Evolutionary conservation across 2,113 vertebrate genomes (phyloP), one percentile per base, ranked within the genome.

Genomic region (Siphamia tubifer): DNA sequence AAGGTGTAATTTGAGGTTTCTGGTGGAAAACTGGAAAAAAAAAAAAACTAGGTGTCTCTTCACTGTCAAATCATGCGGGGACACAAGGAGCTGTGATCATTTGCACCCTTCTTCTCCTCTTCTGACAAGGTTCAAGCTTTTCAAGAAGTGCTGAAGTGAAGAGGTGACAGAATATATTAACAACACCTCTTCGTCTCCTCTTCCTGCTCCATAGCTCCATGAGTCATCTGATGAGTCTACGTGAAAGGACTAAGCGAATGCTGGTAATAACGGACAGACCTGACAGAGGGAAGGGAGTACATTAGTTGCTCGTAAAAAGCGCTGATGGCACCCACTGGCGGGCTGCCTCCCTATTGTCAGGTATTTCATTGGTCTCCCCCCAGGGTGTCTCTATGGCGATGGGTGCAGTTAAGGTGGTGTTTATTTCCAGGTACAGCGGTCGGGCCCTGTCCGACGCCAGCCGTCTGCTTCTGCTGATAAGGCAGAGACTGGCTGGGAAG

Each of bases 1-100:
- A 87, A 89, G 79, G 77, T 87, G 72, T 83, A 83, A 89, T 87
- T 85, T 81, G 38, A 72, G 61, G 42, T 79, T 77, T 82, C 28
- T 57, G 64, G 16, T 64, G 66, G 49, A 67, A 65, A 27, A 49
- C 49, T 39, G 4, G 4, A 15, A 31, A 40, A 38, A 32, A 10
- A 35, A 6, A 0, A 44, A 54, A 35, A 16, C 17, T 24, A 35
- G 30, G 20, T 36, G 58, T 77, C 61, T 49, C 58, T 31, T 39
- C 0, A 19, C 57, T 82, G 79, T 82, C 58, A 56, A 16, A 49
- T 75, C 49, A 11, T 36, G 51, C 55, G 40, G 47, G 51, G 49
- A 67, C 19, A 48, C 31, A 16, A 6, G 1, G 45, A 48, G 42
- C 55, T 55, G 24, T 42, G 57, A 64, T 68, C 43, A 21, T 53